Evolutionary conservation across 2,113 vertebrate species (phyloP), one percentile per base, ranked within the genome.

Genomic region (Sinocyclocheilus anshuiensis): DNA sequence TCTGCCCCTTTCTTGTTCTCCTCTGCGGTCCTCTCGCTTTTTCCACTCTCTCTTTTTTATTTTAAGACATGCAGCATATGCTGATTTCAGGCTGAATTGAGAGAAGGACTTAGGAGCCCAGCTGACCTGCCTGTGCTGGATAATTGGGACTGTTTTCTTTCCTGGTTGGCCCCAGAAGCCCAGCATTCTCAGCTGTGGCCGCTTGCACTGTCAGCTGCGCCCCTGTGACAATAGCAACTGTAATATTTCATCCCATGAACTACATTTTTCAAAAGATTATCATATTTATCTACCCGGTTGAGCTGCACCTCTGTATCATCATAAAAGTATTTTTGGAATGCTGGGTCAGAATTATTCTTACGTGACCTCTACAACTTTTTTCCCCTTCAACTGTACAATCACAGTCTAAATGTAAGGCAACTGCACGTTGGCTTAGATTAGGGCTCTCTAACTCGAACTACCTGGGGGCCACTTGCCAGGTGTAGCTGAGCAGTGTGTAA

Each of bases 101-200:
- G 65, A 57, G 86, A 48, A 77, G 24, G 87, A 84, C 78, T 18
- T 87, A 87, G 4, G 61, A 83, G 84, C 16, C 81, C 71, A 82
- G 85, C 91, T 92, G 92, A 94, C 92, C 92, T 85, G 88, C 83
- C 87, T 90, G 48, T 88, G 89, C 89, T 87, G 88, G 0, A 65
- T 87, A 91, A 89, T 91, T 92, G 94, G 94, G 88, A 90, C 0
- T 82, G 91, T 86, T 91, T 88, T 86, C 45, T 90, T 78, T 88
- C 88, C 87, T 67, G 85, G 72, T 61, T 87, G 86, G 85, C 87
- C 88, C 87, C 90, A 88, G 81, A 89, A 89, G 86, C 88, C 63
- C 85, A 75, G 79, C 57, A 77, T 86, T 87, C 87, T 90, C 88
- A 84, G 77, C 87, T 85, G 83, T 72, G 69, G 61, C 79, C 76